Evolutionary conservation across 2,888 invertebrate genomes (phyloP), one percentile per base, ranked within the genome.

Genomic region (Monochamus alternatus): DNA sequence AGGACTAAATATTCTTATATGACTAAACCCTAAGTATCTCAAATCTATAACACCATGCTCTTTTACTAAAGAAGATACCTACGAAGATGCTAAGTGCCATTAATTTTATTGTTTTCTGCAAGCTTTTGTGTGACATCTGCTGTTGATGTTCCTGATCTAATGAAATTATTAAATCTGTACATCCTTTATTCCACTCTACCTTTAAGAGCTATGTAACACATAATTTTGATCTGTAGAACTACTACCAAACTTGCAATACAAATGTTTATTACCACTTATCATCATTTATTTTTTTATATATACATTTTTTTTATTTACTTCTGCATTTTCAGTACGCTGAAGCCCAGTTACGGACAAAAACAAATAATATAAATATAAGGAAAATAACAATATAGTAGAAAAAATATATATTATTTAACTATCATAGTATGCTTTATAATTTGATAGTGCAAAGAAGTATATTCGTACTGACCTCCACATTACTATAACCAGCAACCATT

Each of bases 81-180:
- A 76, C 69, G 73, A 75, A 55, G 78, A 80, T 72, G 80, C 78
- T 80, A 74, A 78, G 38, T 78, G 68, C 73, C 76, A 77, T 79
- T 77, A 72, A 72, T 75, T 77, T 74, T 81, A 62, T 74, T 80
- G 52, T 64, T 84, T 84, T 81, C 80, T 84, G 86, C 86, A 84
- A 86, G 87, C 87, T 87, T 87, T 84, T 87, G 85, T 86, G 84
- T 83, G 82, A 81, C 80, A 84, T 86, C 85, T 86, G 87, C 87
- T 87, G 85, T 87, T 85, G 85, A 84, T 87, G 86, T 87, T 82
- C 76, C 82, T 78, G 76, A 74, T 78, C 74, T 75, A 76, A 12
- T 75, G 8, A 47, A 22, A 47, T 64, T 71, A n/a, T 10, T 75
- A 12, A 38, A 59, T 12, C 14, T 38, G 38, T 63, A 63, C 8